Percentiles rank a stretch among this genome's conserved stretches.
Conservation (phyloP, 2,113 vertebrate genomes). For the Sylvilagus bachmani region DNA sequence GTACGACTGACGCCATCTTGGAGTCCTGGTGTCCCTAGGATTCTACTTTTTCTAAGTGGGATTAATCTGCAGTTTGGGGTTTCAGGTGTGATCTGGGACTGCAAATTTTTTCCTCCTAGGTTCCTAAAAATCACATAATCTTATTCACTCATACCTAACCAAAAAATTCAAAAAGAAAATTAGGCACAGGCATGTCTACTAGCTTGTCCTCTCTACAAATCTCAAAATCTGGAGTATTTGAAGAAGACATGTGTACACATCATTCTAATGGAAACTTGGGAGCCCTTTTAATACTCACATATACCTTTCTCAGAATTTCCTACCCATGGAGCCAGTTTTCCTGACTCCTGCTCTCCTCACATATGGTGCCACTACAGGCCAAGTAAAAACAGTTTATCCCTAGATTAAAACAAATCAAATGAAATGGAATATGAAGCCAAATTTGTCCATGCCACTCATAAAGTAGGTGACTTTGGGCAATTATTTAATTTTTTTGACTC, state of each 20-base stretch:
- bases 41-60: background rate
- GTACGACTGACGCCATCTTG: constrained; percentile 78
- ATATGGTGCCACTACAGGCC: background rate
- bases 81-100: background rate
- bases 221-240: background rate
- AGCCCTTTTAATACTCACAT: background rate
- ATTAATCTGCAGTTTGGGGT: background rate
- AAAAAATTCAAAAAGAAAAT: background rate
- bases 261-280: background rate
- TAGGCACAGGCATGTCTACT: background rate
- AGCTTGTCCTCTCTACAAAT: background rate
- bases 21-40: too few species aligned
- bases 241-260: background rate
- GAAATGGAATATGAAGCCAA: background rate
- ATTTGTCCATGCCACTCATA: background rate
- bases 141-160: background rate
- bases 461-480: background rate
- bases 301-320: background rate
- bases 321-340: background rate
- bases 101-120: background rate
- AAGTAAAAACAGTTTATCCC: background rate
- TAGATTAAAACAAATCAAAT: background rate
- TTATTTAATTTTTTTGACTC: constrained; percentile 5
- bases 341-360: background rate
- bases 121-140: background rate